These are phyloP conservation scores for Carlito syrichta DNA, from an alignment of 2,113 vertebrate species.

Conservation along the genomic window DNA sequence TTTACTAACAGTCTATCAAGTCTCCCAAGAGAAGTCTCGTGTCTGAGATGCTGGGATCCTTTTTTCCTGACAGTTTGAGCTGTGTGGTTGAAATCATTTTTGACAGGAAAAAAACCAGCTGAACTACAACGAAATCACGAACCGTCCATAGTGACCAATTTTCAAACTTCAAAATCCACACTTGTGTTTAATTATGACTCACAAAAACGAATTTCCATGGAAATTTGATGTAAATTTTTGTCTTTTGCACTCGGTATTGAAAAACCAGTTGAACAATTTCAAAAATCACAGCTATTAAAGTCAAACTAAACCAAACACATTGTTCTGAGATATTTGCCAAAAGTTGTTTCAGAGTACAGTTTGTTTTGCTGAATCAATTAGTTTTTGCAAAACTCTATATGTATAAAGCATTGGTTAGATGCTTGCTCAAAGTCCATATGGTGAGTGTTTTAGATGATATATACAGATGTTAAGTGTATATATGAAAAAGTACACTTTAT, in stretches of 20 bases:
- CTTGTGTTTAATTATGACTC: constrained; percentile 63
- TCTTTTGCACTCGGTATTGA: constrained; percentile 49
- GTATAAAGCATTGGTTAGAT: constrained; percentile 9
- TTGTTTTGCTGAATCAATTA: constrained; percentile 63
- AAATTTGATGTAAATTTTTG: constrained; percentile 58
- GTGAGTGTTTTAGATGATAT: constrained; percentile 51
- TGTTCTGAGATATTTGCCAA: constrained; percentile 62
- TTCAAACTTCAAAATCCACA: constrained; percentile 41
- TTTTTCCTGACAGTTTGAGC: constrained; percentile 61
- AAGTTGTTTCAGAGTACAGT: constrained; percentile 26
- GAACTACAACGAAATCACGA: constrained; percentile 40
- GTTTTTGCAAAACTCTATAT: constrained; percentile 51
- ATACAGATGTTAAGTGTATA: constrained; percentile 42
- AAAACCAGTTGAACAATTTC: constrained; percentile 51
- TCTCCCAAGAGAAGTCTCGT: constrained; percentile 43
- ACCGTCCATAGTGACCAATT: constrained; percentile 53
- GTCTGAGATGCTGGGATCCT: constrained; percentile 38
- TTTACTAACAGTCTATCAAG: constrained; percentile 51
- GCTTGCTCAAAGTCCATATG: constrained; percentile 19
- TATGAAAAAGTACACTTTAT: constrained; percentile 34
- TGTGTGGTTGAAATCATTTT: constrained; percentile 59
- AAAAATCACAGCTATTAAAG: constrained; percentile 67
- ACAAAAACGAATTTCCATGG: constrained; percentile 8
- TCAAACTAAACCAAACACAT: constrained; percentile 59
- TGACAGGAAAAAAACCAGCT: constrained; percentile 65